phyloP scores from a whole-genome alignment of 2,888 invertebrate genomes.

The Aleiodes testaceus region DNA sequence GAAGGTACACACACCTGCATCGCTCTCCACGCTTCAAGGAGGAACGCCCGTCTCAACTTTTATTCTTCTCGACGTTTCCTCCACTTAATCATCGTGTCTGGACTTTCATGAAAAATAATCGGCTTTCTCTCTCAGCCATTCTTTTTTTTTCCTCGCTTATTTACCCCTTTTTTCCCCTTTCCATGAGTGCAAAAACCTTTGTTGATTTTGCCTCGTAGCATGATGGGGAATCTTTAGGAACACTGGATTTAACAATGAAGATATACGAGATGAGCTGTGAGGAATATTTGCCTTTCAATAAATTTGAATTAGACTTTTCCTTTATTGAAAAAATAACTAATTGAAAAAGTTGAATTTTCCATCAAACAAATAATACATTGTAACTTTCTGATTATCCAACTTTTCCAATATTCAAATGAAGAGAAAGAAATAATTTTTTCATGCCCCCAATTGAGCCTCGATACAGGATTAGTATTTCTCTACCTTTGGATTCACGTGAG shows the following conservation, averaged over 20 bases:
- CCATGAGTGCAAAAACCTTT: background rate
- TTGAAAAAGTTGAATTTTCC: no score
- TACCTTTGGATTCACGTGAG: slow-evolving; percentile 10
- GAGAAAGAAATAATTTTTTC: background rate
- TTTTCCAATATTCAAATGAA: no score
- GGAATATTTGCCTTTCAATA: no score
- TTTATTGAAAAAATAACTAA: no score
- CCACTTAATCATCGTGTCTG: slow-evolving; percentile 30
- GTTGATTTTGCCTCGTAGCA: background rate
- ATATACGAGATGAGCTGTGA: no score
- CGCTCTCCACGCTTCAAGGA: slow-evolving; percentile 4
- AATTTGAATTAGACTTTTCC: no score
- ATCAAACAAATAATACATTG: no score
- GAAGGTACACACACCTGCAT: slow-evolving; percentile 16
- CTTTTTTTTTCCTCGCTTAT: background rate
- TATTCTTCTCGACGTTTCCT: slow-evolving; percentile 21
- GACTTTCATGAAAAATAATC: slow-evolving; percentile 32
- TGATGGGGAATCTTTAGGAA: background rate
- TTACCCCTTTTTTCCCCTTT: slow-evolving; percentile 8
- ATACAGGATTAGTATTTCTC: background rate
- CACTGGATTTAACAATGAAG: no score
- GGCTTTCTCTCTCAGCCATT: slow-evolving; percentile 18
- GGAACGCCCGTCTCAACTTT: slow-evolving; percentile 20
- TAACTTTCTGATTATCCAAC: no score
- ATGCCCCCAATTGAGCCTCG: background rate